Conservation (phyloP, 2,888 invertebrate genomes). For the Patella ulyssiponensis region DNA sequence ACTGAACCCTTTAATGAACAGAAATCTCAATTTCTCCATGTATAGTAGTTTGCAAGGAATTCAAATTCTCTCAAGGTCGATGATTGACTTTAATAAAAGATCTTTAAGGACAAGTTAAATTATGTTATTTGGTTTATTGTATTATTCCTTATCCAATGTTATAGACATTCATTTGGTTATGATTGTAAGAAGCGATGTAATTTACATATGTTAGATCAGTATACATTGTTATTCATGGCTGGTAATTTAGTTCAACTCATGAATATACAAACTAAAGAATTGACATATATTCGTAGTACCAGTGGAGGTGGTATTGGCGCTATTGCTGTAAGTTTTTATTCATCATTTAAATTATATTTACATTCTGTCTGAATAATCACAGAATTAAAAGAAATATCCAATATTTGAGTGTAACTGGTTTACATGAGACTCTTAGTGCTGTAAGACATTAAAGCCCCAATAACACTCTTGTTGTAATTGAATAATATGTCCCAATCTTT, state of each 20-base stretch:
- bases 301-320: constrained; percentile 87
- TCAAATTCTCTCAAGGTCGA: background rate
- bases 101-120: background rate
- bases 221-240: constrained; percentile 84
- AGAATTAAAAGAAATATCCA: too few species aligned
- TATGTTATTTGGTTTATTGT: background rate
- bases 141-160: constrained; percentile 27
- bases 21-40: too few species aligned
- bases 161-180: constrained; percentile 88
- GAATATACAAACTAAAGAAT: constrained; percentile 78
- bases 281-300: constrained; percentile 82
- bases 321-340: constrained; percentile 77
- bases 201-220: constrained; percentile 82
- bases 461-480: too few species aligned
- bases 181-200: constrained; percentile 87
- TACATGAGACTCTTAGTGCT: too few species aligned
- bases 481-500: too few species aligned
- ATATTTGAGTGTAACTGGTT: too few species aligned
- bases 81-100: background rate
- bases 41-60: too few species aligned
- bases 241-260: constrained; percentile 87
- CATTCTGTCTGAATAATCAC: too few species aligned
- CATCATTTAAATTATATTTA: too few species aligned
- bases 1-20: too few species aligned
- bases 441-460: too few species aligned